Percentiles rank a stretch among this genome's conserved stretches.
Conservation (phyloP, 2,113 vertebrate species). For the Acinonyx jubatus region DNA sequence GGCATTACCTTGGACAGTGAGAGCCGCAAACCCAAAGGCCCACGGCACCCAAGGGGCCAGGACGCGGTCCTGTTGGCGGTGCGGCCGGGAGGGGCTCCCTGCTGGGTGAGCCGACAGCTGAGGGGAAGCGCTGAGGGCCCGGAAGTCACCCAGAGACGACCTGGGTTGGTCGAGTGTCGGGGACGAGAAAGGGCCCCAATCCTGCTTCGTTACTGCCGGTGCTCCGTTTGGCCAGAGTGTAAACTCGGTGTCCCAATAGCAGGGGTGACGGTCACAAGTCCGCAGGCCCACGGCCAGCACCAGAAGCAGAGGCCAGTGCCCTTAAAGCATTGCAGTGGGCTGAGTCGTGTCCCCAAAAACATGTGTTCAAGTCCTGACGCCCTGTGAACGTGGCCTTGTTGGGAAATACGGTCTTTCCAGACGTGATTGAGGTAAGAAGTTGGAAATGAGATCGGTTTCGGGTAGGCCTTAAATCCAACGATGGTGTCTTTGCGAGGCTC, state of each 20-base stretch:
- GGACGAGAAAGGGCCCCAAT: neutral
- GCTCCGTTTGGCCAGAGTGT: accelerated
- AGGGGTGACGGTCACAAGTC: neutral
- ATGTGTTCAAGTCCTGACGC: neutral
- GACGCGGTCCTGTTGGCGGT: accelerated
- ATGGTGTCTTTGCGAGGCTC: neutral
- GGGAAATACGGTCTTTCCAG: neutral
- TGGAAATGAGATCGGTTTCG: neutral
- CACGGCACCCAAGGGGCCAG: neutral
- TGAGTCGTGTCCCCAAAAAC: neutral
- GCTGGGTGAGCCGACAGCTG: neutral
- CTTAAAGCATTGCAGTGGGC: neutral
- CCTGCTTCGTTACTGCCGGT: neutral
- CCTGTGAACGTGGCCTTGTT: neutral
- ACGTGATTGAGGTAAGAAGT: neutral
- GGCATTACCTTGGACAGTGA: neutral
- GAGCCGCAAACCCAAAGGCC: neutral
- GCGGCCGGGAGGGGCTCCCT: neutral
- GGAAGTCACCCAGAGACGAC: neutral
- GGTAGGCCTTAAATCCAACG: neutral
- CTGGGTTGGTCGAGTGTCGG: neutral
- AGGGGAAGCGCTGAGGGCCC: neutral
- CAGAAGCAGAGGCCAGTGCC: neutral
- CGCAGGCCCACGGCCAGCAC: neutral
- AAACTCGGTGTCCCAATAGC: neutral